These are phyloP conservation scores for Macrotus californicus DNA, from an alignment of 2,113 vertebrate species.

Conservation along the genomic window DNA sequence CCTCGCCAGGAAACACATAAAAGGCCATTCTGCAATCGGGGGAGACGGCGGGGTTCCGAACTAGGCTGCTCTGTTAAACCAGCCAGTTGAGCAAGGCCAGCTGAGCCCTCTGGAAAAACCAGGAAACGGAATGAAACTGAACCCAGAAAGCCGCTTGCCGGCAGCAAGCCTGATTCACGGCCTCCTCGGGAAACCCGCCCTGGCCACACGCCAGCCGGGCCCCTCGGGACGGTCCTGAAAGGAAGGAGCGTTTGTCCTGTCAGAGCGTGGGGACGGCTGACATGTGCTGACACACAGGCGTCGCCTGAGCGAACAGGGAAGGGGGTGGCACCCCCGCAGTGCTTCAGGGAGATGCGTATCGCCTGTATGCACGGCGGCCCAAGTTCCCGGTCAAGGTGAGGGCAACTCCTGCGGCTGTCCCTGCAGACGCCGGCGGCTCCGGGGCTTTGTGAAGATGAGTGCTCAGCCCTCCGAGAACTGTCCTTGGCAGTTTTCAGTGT, in stretches of 20 bases:
- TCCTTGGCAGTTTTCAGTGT: no score
- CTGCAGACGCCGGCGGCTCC: no score
- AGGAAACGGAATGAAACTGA: constrained; percentile 28
- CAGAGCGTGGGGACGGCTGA: not conserved
- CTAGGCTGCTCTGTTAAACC: constrained; percentile 36
- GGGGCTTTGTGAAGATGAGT: no score
- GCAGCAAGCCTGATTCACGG: not conserved
- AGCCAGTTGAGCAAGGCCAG: constrained; percentile 31
- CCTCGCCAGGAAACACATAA: not conserved
- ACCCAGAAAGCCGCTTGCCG: constrained; percentile 31
- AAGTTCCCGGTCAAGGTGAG: no score
- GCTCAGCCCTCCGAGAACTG: no score
- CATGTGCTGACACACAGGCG: no score
- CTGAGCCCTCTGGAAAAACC: constrained; percentile 31
- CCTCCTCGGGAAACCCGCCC: not conserved
- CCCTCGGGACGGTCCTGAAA: not conserved
- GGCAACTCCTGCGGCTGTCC: no score
- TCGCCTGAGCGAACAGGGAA: no score
- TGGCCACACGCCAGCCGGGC: not conserved
- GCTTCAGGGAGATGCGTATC: no score
- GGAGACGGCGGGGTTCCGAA: not conserved
- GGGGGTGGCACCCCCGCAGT: no score
- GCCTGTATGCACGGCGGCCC: no score
- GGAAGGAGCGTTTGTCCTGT: constrained; percentile 38
- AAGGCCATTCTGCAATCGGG: constrained; percentile 14